These are phyloP conservation scores for Eumaeus atala DNA, from an alignment of 1,140 invertebrate genomes.

Conservation along the genomic window DNA sequence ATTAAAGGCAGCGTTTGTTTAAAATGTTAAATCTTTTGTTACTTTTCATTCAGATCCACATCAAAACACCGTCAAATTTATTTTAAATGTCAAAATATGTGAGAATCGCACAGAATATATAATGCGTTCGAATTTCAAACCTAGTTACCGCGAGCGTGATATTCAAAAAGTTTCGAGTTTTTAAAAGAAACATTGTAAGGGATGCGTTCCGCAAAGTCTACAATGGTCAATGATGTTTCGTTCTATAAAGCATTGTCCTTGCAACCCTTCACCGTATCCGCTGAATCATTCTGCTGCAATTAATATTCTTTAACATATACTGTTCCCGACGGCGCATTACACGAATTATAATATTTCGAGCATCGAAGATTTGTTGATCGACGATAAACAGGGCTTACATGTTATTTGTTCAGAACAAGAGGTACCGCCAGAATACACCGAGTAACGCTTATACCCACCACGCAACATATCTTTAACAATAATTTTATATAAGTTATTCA, in stretches of 20 bases:
- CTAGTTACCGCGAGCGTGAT: constrained; percentile 46
- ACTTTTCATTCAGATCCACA: not conserved
- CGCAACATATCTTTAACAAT: not conserved
- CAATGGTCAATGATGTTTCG: not conserved
- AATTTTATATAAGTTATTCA: too few relatives aligned
- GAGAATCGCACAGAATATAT: too few relatives aligned
- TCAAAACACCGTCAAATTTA: constrained; percentile 34
- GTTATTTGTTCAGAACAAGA: not conserved
- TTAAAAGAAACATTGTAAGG: not conserved
- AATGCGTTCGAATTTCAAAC: constrained; percentile 60
- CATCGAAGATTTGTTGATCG: constrained; percentile 52
- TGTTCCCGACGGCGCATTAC: constrained; percentile 55
- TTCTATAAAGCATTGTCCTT: constrained; percentile 31
- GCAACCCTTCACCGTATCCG: constrained; percentile 42
- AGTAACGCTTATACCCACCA: not conserved
- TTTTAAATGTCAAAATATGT: constrained; percentile 39
- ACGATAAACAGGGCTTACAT: constrained; percentile 31
- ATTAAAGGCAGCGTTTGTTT: too few relatives aligned
- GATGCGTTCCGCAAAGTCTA: not conserved
- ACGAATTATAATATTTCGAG: constrained; percentile 52
- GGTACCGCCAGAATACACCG: not conserved
- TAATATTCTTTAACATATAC: constrained; percentile 67
- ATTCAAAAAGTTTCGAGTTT: constrained; percentile 20
- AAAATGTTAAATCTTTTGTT: too few relatives aligned
- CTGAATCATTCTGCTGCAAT: constrained; percentile 59